These are phyloP conservation scores for Stichodactyla helianthus DNA, from an alignment of 64 coral and sea anemone species.

Conservation along the genomic window DNA sequence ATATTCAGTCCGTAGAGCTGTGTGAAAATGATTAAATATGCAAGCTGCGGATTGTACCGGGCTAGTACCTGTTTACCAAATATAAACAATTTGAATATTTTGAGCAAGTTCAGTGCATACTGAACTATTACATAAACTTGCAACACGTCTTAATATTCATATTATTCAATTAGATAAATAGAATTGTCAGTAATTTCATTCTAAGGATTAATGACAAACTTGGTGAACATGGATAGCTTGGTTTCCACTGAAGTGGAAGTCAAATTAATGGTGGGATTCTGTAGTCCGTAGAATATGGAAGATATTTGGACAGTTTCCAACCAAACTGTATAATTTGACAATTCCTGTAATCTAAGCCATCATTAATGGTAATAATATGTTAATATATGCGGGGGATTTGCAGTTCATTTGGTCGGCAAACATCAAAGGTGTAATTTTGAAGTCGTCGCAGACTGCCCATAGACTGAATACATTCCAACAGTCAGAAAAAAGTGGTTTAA, in stretches of 20 bases:
- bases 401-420: not conserved
- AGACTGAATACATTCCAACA: not conserved
- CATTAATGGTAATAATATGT: conserved; percentile 2
- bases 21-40: conserved; percentile 12
- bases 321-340: not conserved
- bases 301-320: not conserved
- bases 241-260: not conserved
- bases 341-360: not conserved
- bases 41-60: not conserved
- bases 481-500: not conserved
- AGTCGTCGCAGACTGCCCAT: not conserved
- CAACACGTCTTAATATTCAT: not conserved
- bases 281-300: not conserved
- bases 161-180: not conserved
- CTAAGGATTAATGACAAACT: not conserved
- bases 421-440: not conserved
- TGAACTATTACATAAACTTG: not conserved
- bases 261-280: not conserved
- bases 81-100: conserved; percentile 21
- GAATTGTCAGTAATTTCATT: not conserved
- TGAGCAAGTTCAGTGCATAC: not conserved
- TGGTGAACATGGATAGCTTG: not conserved
- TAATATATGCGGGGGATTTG: not conserved
- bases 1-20: not conserved
- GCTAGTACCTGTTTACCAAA: not conserved